These are phyloP conservation scores for Philopedon plagiatum DNA, from an alignment of 2,888 invertebrate species.

Conservation along the genomic window DNA sequence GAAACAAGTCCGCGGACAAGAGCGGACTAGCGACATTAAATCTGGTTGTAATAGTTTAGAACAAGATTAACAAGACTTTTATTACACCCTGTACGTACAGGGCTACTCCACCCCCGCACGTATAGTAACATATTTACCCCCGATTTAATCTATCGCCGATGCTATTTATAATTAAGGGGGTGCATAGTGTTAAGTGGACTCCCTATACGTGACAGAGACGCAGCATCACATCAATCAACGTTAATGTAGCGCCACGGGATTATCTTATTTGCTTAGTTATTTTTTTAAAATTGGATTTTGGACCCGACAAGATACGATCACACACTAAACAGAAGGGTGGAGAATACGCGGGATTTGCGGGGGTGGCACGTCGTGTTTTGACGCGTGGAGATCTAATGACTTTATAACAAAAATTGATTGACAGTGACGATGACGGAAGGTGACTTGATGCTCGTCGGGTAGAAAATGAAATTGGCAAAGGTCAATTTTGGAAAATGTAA, in stretches of 20 bases:
- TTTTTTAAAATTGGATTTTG: constrained; percentile 48
- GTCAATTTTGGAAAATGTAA: too few relatives aligned
- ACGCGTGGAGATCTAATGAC: constrained; percentile 19
- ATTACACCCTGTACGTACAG: neutral
- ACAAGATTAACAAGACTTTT: too few relatives aligned
- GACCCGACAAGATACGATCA: constrained; percentile 36
- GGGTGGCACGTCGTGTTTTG: constrained; percentile 12
- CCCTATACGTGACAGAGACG: constrained; percentile 14
- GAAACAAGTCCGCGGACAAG: too few relatives aligned
- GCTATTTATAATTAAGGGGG: constrained; percentile 39
- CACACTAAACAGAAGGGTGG: constrained; percentile 32
- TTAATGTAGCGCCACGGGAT: constrained; percentile 47
- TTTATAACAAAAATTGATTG: constrained; percentile 26
- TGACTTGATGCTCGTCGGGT: too few relatives aligned
- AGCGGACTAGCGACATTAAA: too few relatives aligned
- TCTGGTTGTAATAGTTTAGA: too few relatives aligned
- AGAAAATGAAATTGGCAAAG: too few relatives aligned
- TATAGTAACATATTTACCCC: constrained; percentile 16
- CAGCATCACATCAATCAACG: constrained; percentile 44
- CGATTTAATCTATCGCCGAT: constrained; percentile 12
- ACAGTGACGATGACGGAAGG: constrained; percentile 1
- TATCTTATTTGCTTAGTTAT: constrained; percentile 52
- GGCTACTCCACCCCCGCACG: neutral
- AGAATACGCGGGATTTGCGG: neutral
- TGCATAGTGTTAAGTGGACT: constrained; percentile 41